Percentiles rank a stretch among this genome's conserved stretches.
phyloP scores from a whole-genome alignment of 2,797 vertebrate species.

The Glyptemys insculpta region DNA sequence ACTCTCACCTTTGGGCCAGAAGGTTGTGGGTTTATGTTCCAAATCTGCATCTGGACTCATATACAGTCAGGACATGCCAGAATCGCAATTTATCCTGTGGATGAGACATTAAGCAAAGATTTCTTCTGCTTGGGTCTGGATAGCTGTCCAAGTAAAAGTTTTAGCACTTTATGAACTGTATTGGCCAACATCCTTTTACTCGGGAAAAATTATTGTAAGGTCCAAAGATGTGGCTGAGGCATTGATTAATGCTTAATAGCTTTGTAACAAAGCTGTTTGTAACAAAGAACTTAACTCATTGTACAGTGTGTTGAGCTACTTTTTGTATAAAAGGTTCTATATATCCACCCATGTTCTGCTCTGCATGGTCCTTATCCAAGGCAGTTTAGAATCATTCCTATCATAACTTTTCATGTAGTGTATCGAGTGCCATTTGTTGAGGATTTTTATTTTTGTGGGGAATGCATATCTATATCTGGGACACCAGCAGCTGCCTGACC shows the following conservation, averaged over 20 bases:
- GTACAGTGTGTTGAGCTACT: not conserved
- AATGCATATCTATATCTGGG: not conserved
- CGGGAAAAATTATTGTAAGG: not conserved
- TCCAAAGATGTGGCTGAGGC: not conserved
- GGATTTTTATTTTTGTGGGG: not conserved
- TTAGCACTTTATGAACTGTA: rapidly evolving
- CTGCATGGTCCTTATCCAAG: not conserved
- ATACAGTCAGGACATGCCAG: not conserved
- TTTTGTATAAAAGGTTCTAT: not conserved
- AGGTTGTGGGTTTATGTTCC: not conserved
- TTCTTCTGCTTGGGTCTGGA: not conserved
- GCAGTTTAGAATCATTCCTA: not conserved
- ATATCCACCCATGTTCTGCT: not conserved
- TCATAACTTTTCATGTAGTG: not conserved
- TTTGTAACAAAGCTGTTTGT: not conserved
- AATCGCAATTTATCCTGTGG: not conserved
- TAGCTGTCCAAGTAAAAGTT: not conserved
- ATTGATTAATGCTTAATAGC: not conserved
- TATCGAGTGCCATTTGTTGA: not conserved
- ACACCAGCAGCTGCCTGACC: not conserved
- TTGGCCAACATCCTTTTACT: not conserved
- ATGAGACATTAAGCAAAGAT: not conserved
- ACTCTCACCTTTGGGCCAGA: not conserved
- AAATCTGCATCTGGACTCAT: not conserved
- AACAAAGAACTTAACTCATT: not conserved